Evolutionary conservation across 2,113 vertebrate species (phyloP), one percentile per base, ranked within the genome.

Genomic region (Himantopus leucocephalus): DNA sequence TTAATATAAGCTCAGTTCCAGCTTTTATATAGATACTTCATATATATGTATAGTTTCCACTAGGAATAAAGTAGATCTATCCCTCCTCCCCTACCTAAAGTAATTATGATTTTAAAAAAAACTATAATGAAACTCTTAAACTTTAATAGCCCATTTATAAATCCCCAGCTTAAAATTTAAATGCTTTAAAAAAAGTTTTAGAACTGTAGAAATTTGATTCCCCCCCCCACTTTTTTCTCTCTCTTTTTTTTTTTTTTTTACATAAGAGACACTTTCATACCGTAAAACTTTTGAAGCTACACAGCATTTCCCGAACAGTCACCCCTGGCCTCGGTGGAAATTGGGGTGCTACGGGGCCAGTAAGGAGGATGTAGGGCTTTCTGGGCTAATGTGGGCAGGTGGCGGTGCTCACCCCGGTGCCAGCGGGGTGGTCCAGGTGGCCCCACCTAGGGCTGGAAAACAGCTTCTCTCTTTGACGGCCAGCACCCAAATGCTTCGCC

Each of bases 1-100:
- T 99, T 99, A 99, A 99, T 99, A 99, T 99, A 99, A 99, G 99
- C 99, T 98, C 97, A 98, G 97, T 79, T 98, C 96, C 97, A 97
- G 97, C 97, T 98, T 98, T 98, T 98, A 98, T 98, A 98, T 97
- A 98, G 97, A 98, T 97, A 94, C 97, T 98, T 98, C 98, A 98
- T 98, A 98, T 98, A 97, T 98, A 98, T 98, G 98, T 98, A 98
- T 98, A 98, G 98, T 98, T 98, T 98, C 98, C 97, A 96, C 97
- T 97, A 98, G 97, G 97, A 98, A 98, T 98, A 98, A 98, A 98
- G 97, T 98, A 98, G 98, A 97, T 84, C 96, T 95, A 97, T 89
- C 95, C 97, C 94, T 97, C 97, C 97, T 97, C 97, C 97, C 91
- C 96, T 98, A 98, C 97, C 98, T 98, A 97, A 98, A 97, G 98